Base-by-base conservation (phyloP, 2,888 invertebrate genomes). In the Rhingia campestris region DNA sequence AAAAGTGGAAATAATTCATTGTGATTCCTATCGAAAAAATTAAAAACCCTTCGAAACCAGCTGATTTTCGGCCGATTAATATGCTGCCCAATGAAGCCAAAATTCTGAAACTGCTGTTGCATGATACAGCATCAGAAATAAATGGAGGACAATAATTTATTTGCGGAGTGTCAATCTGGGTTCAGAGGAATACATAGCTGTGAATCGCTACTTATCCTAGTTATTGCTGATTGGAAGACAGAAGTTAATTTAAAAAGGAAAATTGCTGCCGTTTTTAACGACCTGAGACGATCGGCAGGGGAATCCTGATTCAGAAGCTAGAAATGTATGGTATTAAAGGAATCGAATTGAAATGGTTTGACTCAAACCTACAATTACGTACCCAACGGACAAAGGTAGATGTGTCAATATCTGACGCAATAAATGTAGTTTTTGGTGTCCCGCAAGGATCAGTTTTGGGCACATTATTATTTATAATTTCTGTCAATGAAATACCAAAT, bases 391-490 rank as follows among this genome's bases (percentile, higher is more conserved):
- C 51, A 33, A 69, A 30, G 4, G 12, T 45, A 4, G 9, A 59
- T 30, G 41, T 59, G 22, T 49, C n/a, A n/a, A 30, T 49, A 3
- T 70, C 56, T 4, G 9, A 33, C 7, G 12, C 51, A 35, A 51
- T 72, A 14, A 32, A 41, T 53, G 43, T 59, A 4, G 9, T 14
- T 9, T 9, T 61, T 43, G 51, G 41, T 30, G 69, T 43, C 10
- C 59, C 70, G 5, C 70, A 70, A 39, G 58, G 45, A 37, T 51
- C 59, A 32, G 43, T 51, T n/a, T 35, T 59, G 6, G 41, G 41
- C 30, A 45, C 49, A n/a, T n/a, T n/a, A n/a, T n/a, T n/a, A n/a
- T n/a, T n/a, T n/a, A n/a, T n/a, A n/a, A n/a, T n/a, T n/a, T n/a
- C n/a, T n/a, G n/a, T n/a, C n/a, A n/a, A n/a, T n/a, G n/a, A n/a